Conservation (phyloP, 2,113 vertebrate species). For the Gallinago undulata region DNA sequence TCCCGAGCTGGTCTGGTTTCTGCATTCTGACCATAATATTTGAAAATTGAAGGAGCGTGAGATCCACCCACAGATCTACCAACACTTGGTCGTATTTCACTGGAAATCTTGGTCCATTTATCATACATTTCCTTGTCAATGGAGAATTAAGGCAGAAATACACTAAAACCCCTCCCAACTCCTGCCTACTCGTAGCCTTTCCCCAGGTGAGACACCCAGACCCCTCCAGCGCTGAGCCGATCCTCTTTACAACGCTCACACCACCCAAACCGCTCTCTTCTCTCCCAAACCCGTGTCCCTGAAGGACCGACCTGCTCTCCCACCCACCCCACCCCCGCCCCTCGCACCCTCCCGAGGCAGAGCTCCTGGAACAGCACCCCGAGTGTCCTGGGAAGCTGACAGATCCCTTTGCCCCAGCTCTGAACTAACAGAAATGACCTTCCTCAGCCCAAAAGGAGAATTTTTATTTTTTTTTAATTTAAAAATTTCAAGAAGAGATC, state of each 20-base stretch:
- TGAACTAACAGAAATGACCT: background rate
- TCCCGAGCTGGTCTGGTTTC: background rate
- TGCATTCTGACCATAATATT: fast-evolving
- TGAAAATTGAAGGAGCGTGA: background rate
- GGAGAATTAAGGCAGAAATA: background rate
- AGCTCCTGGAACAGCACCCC: background rate
- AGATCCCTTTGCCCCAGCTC: background rate
- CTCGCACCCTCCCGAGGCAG: background rate
- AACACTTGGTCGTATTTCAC: background rate
- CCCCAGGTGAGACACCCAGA: background rate
- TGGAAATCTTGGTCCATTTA: background rate
- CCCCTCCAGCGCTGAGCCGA: background rate
- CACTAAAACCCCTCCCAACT: background rate
- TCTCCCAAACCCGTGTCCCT: background rate
- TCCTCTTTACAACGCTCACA: background rate
- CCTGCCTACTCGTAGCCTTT: background rate
- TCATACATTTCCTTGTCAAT: background rate
- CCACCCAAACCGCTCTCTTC: background rate
- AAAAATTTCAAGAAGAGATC: background rate
- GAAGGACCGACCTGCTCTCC: background rate
- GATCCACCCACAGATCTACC: background rate
- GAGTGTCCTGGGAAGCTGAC: background rate
- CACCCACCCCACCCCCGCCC: background rate
- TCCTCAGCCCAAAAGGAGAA: background rate
- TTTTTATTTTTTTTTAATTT: background rate